Evolutionary conservation across 1,140 invertebrate genomes (phyloP).

Genomic region (Drosophila obscura): DNA sequence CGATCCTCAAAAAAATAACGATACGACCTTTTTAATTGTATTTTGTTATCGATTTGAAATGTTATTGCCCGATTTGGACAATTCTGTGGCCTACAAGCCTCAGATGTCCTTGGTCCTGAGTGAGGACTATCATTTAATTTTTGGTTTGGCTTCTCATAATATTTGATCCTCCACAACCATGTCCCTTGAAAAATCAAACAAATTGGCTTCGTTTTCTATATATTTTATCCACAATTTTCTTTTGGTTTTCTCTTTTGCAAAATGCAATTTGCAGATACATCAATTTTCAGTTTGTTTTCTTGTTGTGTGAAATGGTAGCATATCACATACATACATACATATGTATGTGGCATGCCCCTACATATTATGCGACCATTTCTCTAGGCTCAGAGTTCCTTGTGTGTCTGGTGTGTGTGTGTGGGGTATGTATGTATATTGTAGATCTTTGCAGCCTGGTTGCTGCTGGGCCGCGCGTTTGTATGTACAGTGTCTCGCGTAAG

Average conservation of each 20-base stretch:
- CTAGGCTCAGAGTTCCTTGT: conserved; percentile 44
- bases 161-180: no score
- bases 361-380: conserved; percentile 57
- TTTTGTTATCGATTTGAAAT: conserved; percentile 50
- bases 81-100: no score
- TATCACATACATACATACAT: conserved; percentile 22
- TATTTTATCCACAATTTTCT: conserved; percentile 60
- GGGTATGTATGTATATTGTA: conserved; percentile 2
- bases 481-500: conserved; percentile 45
- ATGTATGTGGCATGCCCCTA: conserved; percentile 31
- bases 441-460: conserved; percentile 3
- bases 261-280: conserved; percentile 69
- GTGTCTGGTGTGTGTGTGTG: background rate
- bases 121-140: no score
- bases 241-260: conserved; percentile 43
- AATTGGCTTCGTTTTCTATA: conserved; percentile 50
- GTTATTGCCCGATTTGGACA: background rate
- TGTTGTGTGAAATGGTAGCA: conserved; percentile 61
- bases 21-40: background rate
- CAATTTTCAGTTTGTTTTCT: conserved; percentile 39
- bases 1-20: no score
- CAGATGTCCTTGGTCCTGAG: no score
- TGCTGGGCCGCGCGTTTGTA: conserved; percentile 25
- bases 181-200: background rate
- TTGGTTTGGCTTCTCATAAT: no score